Percentiles rank a stretch among this genome's conserved stretches.
These are phyloP conservation scores for Callimorpha dominula DNA, from an alignment of 2,888 invertebrate species.

Conservation along the genomic window DNA sequence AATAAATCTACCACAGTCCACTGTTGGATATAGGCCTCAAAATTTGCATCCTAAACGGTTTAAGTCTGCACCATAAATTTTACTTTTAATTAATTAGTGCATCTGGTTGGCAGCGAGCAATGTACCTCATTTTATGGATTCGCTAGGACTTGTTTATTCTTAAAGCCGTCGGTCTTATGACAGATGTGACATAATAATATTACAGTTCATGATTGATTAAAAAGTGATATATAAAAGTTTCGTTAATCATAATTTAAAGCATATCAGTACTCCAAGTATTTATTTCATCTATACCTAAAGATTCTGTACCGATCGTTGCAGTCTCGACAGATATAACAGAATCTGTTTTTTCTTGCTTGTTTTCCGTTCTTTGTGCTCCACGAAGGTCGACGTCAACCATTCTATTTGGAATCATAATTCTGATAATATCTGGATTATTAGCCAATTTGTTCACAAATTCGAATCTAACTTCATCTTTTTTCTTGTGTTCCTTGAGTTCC, in stretches of 20 bases:
- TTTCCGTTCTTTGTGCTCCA: neutral
- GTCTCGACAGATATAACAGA: neutral
- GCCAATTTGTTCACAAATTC: slow-evolving; percentile 17
- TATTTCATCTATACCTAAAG: neutral
- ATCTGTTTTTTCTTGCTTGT: neutral
- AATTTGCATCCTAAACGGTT: too few species aligned
- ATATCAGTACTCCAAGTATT: neutral
- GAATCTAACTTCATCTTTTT: neutral
- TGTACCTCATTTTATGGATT: too few species aligned
- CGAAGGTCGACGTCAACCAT: neutral
- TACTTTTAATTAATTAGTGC: too few species aligned
- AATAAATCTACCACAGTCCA: too few species aligned
- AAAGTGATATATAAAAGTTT: too few species aligned
- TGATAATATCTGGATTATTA: neutral
- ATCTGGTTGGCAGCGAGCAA: too few species aligned
- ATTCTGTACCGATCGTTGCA: slow-evolving; percentile 1
- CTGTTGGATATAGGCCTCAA: too few species aligned
- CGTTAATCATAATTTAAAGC: neutral
- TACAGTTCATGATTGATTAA: too few species aligned
- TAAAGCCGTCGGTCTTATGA: too few species aligned
- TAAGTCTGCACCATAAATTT: too few species aligned
- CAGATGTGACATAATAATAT: too few species aligned
- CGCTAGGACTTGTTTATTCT: too few species aligned
- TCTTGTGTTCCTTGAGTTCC: slow-evolving; percentile 1
- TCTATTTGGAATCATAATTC: slow-evolving; percentile 1